Evolutionary conservation across 2,797 vertebrate species (phyloP).

Genomic region (Cyclura pinguis): DNA sequence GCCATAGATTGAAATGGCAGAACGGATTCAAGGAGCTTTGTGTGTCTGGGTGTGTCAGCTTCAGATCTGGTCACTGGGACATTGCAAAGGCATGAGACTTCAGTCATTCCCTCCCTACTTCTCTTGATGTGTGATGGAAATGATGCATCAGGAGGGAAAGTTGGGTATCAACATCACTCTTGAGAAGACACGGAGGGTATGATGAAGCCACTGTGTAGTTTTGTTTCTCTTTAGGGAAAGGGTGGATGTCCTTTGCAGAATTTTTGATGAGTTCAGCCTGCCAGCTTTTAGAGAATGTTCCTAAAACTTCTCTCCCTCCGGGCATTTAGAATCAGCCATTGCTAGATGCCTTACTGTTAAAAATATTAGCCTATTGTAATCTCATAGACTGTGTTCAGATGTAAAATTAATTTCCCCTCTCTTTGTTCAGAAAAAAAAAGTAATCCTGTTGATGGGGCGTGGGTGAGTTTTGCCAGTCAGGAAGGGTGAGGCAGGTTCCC

Average conservation of each 20-base stretch:
- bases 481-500: conserved; percentile 41
- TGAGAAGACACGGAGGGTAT: not conserved
- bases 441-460: conserved; percentile 23
- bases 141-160: not conserved
- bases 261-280: conserved; percentile 19
- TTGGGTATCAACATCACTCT: not conserved
- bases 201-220: not conserved
- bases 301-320: conserved; percentile 50
- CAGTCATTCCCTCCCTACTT: not conserved
- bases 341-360: conserved; percentile 40
- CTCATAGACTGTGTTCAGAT: conserved; percentile 32
- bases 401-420: conserved; percentile 59
- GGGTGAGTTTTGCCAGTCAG: conserved; percentile 25
- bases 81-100: not conserved
- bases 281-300: conserved; percentile 22
- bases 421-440: conserved; percentile 30
- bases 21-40: not conserved
- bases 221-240: conserved; percentile 25
- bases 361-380: conserved; percentile 53
- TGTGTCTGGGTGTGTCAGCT: not conserved
- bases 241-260: not conserved
- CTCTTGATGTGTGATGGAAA: not conserved
- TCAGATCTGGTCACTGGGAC: not conserved
- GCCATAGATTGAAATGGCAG: not conserved
- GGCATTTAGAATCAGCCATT: conserved; percentile 36